Evolutionary conservation across 2,888 invertebrate genomes (phyloP), one percentile per base, ranked within the genome.

Genomic region (Automeris io): DNA sequence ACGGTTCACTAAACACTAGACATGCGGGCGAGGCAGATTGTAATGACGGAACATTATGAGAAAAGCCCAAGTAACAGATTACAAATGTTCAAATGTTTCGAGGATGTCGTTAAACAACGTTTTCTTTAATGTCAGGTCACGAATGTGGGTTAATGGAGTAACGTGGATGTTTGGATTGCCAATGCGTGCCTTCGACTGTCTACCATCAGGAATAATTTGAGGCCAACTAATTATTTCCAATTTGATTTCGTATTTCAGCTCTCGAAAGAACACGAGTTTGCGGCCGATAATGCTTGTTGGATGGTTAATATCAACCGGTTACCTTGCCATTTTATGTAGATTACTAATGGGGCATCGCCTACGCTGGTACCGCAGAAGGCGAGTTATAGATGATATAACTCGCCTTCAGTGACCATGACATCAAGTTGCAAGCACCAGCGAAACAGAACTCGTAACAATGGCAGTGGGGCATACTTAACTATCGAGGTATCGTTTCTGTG

Each of bases 111-210:
- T 26, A 7, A 13, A 26, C 26, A 26, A 2, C 0, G 26, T 26
- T 26, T 26, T 26, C 26, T 26, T 26, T 26, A 13, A 26, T 13
- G 26, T 8, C 7, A 8, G 26, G 26, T 26, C 26, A 26, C 26
- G 26, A 26, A 26, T 26, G 5, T 13, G 13, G 26, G 26, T 26
- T 26, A 26, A 26, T 26, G 26, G 26, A 8, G 25, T 25, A 25
- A 26, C 16, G 26, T 13, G 6, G 13, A 26, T 13, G 26, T 26
- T 26, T 13, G 13, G 13, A 26, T 26, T 26, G 26, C 26, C 6
- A 26, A 26, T 26, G 26, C 26, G 26, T 26, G 16, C 13, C 26
- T 26, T 26, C 26, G 26, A 26, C 26, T 26, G 26, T 26, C 26
- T 6, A 26, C 26, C 26, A 26, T n/a, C n/a, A n/a, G n/a, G n/a